phyloP scores from a whole-genome alignment of 1,140 invertebrate species.

The Tetraneura akinire region DNA sequence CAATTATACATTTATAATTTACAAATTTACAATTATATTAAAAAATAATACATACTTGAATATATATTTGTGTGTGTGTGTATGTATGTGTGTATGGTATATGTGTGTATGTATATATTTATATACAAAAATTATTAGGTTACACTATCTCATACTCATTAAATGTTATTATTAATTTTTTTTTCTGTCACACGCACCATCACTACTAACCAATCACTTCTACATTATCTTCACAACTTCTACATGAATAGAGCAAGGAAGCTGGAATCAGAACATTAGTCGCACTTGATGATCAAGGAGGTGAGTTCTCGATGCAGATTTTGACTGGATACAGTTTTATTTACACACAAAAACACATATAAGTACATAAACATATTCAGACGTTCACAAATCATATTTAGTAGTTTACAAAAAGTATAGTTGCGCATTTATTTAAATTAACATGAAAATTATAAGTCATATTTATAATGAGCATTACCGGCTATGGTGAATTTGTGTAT shows the following conservation, averaged over 20 bases:
- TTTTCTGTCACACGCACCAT: conserved; percentile 43
- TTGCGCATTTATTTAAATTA: conserved; percentile 17
- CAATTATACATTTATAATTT: background rate
- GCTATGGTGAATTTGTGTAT: conserved; percentile 6
- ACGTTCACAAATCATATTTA: background rate
- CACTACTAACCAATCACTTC: conserved; percentile 34
- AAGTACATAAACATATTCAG: background rate
- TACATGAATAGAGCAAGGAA: conserved; percentile 93
- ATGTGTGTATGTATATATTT: no score
- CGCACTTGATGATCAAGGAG: conserved; percentile 98
- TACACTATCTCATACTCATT: conserved; percentile 28
- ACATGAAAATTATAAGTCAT: background rate
- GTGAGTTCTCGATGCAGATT: conserved; percentile 68
- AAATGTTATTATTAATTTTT: conserved; percentile 39
- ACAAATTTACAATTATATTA: background rate
- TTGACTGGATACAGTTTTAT: conserved; percentile 1
- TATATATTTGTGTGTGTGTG: no score
- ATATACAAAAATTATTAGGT: conserved; percentile 17
- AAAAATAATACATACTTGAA: conserved; percentile 26
- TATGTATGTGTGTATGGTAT: no score
- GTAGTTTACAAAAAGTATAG: conserved; percentile 25
- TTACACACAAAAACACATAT: background rate
- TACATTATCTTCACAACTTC: conserved; percentile 54
- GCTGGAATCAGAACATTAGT: conserved; percentile 98
- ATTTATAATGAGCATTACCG: conserved; percentile 37